Conservation (phyloP, 2,888 invertebrate genomes). For the Epirrhoe alternata region DNA sequence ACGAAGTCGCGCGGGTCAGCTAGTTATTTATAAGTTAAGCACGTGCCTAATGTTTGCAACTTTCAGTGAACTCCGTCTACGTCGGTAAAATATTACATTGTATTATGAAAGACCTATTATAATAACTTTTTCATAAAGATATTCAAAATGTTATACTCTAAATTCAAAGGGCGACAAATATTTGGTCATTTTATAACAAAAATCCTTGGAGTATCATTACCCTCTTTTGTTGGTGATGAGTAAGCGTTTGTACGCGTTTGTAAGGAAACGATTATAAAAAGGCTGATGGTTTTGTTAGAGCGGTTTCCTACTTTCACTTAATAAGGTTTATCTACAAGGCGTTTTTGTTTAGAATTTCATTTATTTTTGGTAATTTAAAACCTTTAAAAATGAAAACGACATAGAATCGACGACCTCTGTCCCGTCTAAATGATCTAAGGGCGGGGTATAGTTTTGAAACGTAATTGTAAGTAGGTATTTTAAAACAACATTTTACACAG, state of each 20-base stretch:
- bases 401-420: no score
- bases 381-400: no score
- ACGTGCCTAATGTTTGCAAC: no score
- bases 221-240: conserved; percentile 28
- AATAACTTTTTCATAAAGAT: background rate
- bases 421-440: no score
- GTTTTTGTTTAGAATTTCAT: background rate
- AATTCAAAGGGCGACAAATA: conserved; percentile 17
- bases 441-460: no score
- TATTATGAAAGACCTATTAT: background rate
- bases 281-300: conserved; percentile 18
- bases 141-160: conserved; percentile 6
- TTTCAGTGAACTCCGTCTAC: no score
- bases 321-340: background rate
- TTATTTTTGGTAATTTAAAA: no score
- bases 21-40: no score
- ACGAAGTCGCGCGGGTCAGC: no score
- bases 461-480: no score
- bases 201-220: conserved; percentile 23
- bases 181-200: conserved; percentile 25
- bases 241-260: conserved; percentile 32
- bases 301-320: conserved; percentile 2
- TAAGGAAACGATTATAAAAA: conserved; percentile 29
- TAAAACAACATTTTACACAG: no score
- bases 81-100: background rate